Evolutionary conservation across 2,113 vertebrate genomes (phyloP).

Genomic region (Passer domesticus): DNA sequence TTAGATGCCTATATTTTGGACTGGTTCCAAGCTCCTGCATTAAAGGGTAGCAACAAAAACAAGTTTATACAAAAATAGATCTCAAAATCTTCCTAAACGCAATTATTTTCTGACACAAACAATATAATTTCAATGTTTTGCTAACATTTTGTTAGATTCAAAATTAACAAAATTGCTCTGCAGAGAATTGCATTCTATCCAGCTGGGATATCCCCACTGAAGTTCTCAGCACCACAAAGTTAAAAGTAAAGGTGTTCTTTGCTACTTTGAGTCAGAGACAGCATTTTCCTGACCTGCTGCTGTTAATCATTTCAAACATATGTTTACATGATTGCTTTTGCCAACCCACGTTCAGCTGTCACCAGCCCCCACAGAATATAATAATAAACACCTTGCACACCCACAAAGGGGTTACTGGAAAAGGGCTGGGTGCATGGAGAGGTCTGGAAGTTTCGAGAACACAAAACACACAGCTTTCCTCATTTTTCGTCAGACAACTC

Average conservation of each 20-base stretch:
- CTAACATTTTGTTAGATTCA: not conserved
- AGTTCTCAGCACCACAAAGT: not conserved
- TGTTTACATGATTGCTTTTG: constrained; percentile 8
- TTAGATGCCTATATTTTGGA: not conserved
- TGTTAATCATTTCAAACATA: constrained; percentile 12
- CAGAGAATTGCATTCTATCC: not conserved
- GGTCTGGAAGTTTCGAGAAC: not conserved
- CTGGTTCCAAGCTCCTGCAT: not conserved
- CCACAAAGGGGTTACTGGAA: not conserved
- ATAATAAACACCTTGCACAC: constrained; percentile 19
- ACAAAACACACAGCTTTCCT: not conserved
- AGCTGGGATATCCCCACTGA: not conserved
- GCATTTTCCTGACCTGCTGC: constrained; percentile 6
- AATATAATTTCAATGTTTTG: not conserved
- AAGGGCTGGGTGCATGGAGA: not conserved
- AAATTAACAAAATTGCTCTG: not conserved
- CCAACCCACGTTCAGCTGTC: constrained; percentile 49
- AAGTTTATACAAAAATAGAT: not conserved
- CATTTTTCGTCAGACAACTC: not conserved
- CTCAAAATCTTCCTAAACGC: not conserved
- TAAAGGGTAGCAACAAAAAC: not conserved
- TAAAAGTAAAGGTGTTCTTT: not conserved
- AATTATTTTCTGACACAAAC: not conserved
- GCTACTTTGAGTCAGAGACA: not conserved
- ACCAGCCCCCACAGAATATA: constrained; percentile 37